These are phyloP conservation scores for Thoracochromis brauschi DNA, from an alignment of 2,113 vertebrate genomes.

Conservation along the genomic window DNA sequence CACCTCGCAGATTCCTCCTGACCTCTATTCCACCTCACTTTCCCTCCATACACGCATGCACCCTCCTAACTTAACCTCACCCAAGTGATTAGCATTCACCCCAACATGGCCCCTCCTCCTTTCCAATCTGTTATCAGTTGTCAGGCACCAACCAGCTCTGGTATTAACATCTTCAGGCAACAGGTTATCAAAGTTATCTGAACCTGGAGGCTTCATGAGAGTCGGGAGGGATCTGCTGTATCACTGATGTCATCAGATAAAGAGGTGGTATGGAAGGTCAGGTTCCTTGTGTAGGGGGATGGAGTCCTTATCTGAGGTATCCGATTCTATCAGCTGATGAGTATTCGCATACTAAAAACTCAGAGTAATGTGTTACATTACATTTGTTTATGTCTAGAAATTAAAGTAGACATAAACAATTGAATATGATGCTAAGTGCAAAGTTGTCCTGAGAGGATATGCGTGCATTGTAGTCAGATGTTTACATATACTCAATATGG, in stretches of 20 bases:
- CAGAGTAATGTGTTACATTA: not conserved
- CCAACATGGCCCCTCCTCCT: not conserved
- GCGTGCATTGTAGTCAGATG: not conserved
- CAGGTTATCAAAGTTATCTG: slow-evolving; percentile 60
- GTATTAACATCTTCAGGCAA: slow-evolving; percentile 67
- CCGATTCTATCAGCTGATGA: not conserved
- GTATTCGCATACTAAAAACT: not conserved
- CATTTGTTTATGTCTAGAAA: not conserved
- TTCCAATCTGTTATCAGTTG: slow-evolving; percentile 56
- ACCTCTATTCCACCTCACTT: slow-evolving; percentile 58
- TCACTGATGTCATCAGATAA: slow-evolving; percentile 71
- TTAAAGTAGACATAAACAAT: not conserved
- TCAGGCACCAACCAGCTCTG: slow-evolving; percentile 41
- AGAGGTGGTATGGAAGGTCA: slow-evolving; percentile 17
- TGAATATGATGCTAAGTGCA: not conserved
- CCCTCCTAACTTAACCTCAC: slow-evolving; percentile 2
- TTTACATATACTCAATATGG: not conserved
- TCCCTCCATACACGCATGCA: slow-evolving; percentile 35
- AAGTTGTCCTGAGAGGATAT: not conserved
- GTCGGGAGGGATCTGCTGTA: slow-evolving; percentile 24
- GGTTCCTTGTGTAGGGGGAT: not conserved
- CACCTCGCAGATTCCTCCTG: slow-evolving; percentile 54
- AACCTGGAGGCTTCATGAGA: slow-evolving; percentile 31
- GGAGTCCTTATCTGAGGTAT: not conserved
- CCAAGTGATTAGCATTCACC: slow-evolving; percentile 26